Conservation (phyloP, 30 jellyfish, hydroid and myxozoan genomes). For the Hydra vulgaris region DNA sequence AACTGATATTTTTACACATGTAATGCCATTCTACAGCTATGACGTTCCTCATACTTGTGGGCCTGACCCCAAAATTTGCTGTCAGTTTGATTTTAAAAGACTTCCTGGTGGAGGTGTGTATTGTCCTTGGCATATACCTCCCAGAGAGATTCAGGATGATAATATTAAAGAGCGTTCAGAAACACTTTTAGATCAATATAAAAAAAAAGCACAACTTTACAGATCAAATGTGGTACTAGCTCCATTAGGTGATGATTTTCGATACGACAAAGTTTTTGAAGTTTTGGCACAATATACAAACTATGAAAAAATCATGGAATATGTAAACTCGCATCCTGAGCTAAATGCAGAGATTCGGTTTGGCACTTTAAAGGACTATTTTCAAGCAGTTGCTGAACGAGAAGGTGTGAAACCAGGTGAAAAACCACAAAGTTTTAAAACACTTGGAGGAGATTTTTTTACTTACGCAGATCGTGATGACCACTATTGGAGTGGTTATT, state of each 20-base stretch:
- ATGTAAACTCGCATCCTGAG: slow-evolving; percentile 57
- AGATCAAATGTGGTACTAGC: slow-evolving; percentile 59
- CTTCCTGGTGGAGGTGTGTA: slow-evolving; percentile 83
- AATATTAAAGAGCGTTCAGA: slow-evolving; percentile 58
- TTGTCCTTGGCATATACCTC: slow-evolving; percentile 92
- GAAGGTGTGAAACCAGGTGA: slow-evolving; percentile 61
- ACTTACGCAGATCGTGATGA: slow-evolving; percentile 90
- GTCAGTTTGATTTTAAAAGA: slow-evolving; percentile 84
- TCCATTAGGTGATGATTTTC: slow-evolving; percentile 87
- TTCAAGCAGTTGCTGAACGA: slow-evolving; percentile 58
- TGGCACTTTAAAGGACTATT: slow-evolving; percentile 78
- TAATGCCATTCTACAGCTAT: slow-evolving; percentile 90
- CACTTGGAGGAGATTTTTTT: slow-evolving; percentile 76
- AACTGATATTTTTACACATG: slow-evolving; percentile 73
- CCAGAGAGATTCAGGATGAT: slow-evolving; percentile 39
- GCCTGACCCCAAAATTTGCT: slow-evolving; percentile 87
- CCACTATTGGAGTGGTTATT: slow-evolving; percentile 94
- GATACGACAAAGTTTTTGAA: slow-evolving; percentile 66
- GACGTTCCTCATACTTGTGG: slow-evolving; percentile 94
- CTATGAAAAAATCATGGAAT: slow-evolving; percentile 67
- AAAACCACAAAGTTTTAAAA: slow-evolving; percentile 38
- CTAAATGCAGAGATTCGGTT: slow-evolving; percentile 64
- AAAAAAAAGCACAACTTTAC: slow-evolving; percentile 75
- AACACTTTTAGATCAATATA: slow-evolving; percentile 61
- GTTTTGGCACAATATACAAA: slow-evolving; percentile 44